Conservation (phyloP, 2,888 invertebrate species). For the Pharmacophagus antenor region DNA sequence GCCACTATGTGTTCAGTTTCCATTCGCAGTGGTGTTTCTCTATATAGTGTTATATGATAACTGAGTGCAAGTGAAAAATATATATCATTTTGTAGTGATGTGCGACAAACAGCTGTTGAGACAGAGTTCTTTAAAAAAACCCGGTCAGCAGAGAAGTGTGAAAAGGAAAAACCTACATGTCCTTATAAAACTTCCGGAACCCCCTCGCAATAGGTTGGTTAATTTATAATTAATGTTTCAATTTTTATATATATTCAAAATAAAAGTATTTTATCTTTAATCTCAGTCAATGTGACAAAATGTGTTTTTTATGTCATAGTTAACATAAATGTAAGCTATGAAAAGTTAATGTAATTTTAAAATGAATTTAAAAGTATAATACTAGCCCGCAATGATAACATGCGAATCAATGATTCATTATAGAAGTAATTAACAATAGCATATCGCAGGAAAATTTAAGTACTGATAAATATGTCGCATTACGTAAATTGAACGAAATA, state of each 20-base stretch:
- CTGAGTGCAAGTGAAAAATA: neutral
- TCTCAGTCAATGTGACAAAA: neutral
- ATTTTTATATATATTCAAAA: no score
- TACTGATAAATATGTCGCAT: neutral
- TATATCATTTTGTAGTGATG: slow-evolving; percentile 41
- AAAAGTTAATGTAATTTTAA: no score
- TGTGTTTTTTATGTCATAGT: neutral
- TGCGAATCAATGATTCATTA: neutral
- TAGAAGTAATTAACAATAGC: neutral
- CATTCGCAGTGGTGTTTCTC: slow-evolving; percentile 15
- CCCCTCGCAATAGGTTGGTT: slow-evolving; percentile 51
- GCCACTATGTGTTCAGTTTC: slow-evolving; percentile 19
- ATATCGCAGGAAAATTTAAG: neutral
- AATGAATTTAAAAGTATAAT: neutral
- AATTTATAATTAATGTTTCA: slow-evolving; percentile 2
- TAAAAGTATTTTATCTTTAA: neutral
- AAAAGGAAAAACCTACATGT: slow-evolving; percentile 57
- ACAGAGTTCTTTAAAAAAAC: slow-evolving; percentile 57
- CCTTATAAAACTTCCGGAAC: slow-evolving; percentile 60
- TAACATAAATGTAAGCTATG: neutral
- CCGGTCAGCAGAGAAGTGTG: slow-evolving; percentile 38
- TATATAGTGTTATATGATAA: neutral
- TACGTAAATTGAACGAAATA: no score
- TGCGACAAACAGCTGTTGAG: slow-evolving; percentile 56
- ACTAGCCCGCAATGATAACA: neutral